Conservation (phyloP, 2,888 invertebrate genomes). For the Cylloceria caligata region DNA sequence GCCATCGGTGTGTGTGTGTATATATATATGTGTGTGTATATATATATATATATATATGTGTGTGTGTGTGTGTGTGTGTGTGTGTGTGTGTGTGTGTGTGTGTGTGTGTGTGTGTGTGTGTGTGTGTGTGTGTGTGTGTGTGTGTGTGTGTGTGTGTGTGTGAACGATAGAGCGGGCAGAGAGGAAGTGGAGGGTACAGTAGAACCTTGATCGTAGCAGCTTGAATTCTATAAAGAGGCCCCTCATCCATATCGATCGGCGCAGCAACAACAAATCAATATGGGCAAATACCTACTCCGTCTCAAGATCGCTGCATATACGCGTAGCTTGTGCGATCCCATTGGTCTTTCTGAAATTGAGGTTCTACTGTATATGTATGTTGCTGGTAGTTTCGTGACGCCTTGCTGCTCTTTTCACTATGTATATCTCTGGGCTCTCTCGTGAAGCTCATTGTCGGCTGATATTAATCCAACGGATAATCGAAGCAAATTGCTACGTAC, state of each 20-base stretch:
- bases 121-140: too few species aligned
- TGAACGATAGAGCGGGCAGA: too few species aligned
- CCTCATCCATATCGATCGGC: too few species aligned
- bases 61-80: too few species aligned
- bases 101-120: too few species aligned
- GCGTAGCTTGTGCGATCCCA: not conserved
- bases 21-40: too few species aligned
- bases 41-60: too few species aligned
- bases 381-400: not conserved
- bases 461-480: not conserved
- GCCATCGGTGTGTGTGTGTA: too few species aligned
- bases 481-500: conserved; percentile 19
- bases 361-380: not conserved
- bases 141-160: too few species aligned
- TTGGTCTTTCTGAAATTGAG: not conserved
- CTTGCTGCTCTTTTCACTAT: conserved; percentile 2
- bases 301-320: not conserved
- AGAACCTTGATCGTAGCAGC: not conserved
- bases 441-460: not conserved
- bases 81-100: too few species aligned
- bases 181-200: conserved; percentile 12
- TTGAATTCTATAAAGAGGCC: not conserved
- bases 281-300: not conserved
- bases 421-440: not conserved
- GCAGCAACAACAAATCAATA: not conserved